Percentiles rank a stretch among this genome's conserved stretches.
Evolutionary conservation across 2,797 vertebrate genomes (phyloP).

Genomic region (Echiichthys vipera): DNA sequence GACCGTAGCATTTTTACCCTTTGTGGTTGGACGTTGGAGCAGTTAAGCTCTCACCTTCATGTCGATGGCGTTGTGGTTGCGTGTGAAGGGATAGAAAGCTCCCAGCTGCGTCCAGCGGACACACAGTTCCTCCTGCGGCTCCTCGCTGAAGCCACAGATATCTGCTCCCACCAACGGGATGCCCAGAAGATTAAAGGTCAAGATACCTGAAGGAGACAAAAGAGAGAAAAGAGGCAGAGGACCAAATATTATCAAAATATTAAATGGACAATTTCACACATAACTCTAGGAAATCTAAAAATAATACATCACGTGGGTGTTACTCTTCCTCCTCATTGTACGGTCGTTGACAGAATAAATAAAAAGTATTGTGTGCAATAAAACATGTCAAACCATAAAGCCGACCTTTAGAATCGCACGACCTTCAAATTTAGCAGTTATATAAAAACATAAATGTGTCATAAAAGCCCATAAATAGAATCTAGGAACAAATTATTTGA

Average conservation of each 20-base stretch:
- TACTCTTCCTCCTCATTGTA: neutral
- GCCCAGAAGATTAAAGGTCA: constrained; percentile 92
- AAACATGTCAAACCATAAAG: constrained; percentile 1
- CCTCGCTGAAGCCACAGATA: constrained; percentile 88
- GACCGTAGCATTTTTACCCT: neutral
- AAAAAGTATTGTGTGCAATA: neutral
- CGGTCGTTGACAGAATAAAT: neutral
- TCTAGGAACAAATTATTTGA: too few relatives aligned
- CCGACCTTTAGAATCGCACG: neutral
- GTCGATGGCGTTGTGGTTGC: constrained; percentile 88
- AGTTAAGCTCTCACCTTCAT: constrained; percentile 70
- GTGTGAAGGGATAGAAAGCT: constrained; percentile 91
- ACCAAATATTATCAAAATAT: neutral
- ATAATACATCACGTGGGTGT: neutral
- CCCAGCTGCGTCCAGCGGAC: constrained; percentile 92
- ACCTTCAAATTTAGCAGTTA: constrained; percentile 5
- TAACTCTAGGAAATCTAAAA: neutral
- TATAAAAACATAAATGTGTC: neutral
- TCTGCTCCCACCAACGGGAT: constrained; percentile 90
- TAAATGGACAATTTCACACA: neutral
- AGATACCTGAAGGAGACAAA: constrained; percentile 78
- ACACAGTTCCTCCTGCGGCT: constrained; percentile 89
- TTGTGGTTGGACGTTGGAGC: neutral
- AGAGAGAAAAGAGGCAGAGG: too few relatives aligned
- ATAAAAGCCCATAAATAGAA: neutral